Evolutionary conservation across 2,113 vertebrate genomes (phyloP).

Genomic region (Sakesphorus luctuosus): DNA sequence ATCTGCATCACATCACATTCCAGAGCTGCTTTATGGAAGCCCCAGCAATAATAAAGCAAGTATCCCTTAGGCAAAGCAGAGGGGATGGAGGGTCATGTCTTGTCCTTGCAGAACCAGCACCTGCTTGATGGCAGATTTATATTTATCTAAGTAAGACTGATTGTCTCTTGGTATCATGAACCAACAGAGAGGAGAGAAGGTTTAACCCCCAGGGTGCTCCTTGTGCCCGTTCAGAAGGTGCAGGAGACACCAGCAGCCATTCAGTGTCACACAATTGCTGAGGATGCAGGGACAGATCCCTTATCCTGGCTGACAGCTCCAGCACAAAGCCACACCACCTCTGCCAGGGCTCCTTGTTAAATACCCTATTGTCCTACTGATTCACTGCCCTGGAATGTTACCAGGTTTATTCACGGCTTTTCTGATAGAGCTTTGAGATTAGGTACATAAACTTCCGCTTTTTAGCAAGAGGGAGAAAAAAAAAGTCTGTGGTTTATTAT

Average conservation of each 20-base stretch:
- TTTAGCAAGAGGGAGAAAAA: not conserved
- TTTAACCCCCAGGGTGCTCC: not conserved
- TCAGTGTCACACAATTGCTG: not conserved
- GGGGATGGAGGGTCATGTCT: not conserved
- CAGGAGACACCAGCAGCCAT: not conserved
- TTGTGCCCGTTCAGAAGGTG: not conserved
- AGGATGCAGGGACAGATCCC: not conserved
- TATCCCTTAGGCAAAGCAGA: not conserved
- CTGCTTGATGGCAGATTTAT: not conserved
- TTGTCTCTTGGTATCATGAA: not conserved
- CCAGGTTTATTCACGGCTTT: conserved; percentile 4
- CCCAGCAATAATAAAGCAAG: not conserved
- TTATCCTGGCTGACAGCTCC: not conserved
- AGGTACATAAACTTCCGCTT: not conserved
- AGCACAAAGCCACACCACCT: not conserved
- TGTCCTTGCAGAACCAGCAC: not conserved
- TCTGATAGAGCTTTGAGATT: not conserved
- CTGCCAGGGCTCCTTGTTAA: not conserved
- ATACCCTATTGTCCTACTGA: not conserved
- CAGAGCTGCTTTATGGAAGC: not conserved
- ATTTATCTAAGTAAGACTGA: not conserved
- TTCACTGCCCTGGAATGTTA: not conserved
- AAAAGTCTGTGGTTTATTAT: not conserved
- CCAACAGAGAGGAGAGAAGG: rapidly evolving
- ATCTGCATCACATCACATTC: rapidly evolving